Percentiles rank a stretch among this genome's conserved stretches.
Evolutionary conservation across 2,888 invertebrate genomes (phyloP).

Genomic region (Thyatira batis): DNA sequence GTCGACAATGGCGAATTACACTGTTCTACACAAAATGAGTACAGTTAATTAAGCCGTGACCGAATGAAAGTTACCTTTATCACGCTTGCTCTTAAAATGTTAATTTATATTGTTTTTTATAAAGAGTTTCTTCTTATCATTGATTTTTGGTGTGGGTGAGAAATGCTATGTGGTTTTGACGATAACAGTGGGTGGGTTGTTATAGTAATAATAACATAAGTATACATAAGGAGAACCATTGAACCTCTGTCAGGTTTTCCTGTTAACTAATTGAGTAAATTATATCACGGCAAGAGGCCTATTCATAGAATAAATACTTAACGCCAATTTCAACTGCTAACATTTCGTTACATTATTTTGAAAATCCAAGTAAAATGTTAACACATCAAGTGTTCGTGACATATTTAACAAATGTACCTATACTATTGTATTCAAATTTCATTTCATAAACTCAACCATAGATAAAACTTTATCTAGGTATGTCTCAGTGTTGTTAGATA

Average conservation of each 20-base stretch:
- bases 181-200: too few species aligned
- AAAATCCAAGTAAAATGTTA: not conserved
- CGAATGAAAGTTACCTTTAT: conserved; percentile 42
- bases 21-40: conserved; percentile 19
- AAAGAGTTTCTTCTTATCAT: not conserved
- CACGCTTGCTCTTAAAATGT: conserved; percentile 19
- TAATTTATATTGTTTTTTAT: conserved; percentile 22
- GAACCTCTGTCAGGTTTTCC: too few species aligned
- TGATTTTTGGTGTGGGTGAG: too few species aligned
- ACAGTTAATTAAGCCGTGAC: conserved; percentile 47
- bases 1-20: conserved; percentile 41
- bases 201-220: too few species aligned
- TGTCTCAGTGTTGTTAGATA: not conserved
- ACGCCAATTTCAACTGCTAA: too few species aligned
- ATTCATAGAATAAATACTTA: too few species aligned
- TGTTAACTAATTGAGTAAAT: too few species aligned
- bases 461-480: not conserved
- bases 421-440: not conserved
- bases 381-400: not conserved
- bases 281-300: too few species aligned
- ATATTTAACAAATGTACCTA: not conserved
- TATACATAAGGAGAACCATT: too few species aligned
- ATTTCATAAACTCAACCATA: not conserved
- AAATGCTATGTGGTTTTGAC: too few species aligned
- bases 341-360: too few species aligned